Base-by-base conservation (phyloP, 2,888 invertebrate genomes). In the Molorchus minor region DNA sequence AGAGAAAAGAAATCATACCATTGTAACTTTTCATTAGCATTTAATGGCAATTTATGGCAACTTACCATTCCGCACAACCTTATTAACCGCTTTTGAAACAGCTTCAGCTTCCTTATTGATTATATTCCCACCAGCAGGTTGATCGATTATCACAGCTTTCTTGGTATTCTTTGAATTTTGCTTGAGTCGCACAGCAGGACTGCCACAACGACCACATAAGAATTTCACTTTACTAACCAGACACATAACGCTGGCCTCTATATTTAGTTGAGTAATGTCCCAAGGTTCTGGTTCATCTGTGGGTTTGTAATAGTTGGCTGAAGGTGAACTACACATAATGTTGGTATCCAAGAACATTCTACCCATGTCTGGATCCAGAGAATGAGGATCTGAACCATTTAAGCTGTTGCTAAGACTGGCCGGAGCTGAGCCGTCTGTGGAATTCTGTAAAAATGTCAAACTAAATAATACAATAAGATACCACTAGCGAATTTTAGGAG, bases 241-340 rank as follows among this genome's bases (percentile, higher is more conserved):
- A 78, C 93, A 93, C 87, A 94, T 92, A 3, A 93, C 88, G 73
- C 92, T 91, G 0, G 93, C 94, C 80, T 94, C 93, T 51, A 93
- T 91, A 75, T 94, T 94, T 33, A 94, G 79, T 71, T 93, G 89
- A 0, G 92, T 93, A 59, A 94, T 83, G 77, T 94, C 94, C 86
- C 92, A 89, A 0, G 93, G 93, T 74, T 93, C 93, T 0, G 91
- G 91, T 73, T 92, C 92, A 72, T 91, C 91, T 0, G 89, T 89
- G 0, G 90, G 90, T 61, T 90, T 87, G 75, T 91, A 91, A 76
- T 90, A 91, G 79, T 91, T 90, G 1, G 90, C 90, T 12, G 90
- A 89, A 19, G 88, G 88, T 47, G 89, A 87, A 66, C 77, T 80
- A 56, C 79, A 79, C 80, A 80, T 80, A 7, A 78, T 78, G 53